Evolutionary conservation across 2,888 invertebrate species (phyloP).

Genomic region (Neocrepidodera transversa): DNA sequence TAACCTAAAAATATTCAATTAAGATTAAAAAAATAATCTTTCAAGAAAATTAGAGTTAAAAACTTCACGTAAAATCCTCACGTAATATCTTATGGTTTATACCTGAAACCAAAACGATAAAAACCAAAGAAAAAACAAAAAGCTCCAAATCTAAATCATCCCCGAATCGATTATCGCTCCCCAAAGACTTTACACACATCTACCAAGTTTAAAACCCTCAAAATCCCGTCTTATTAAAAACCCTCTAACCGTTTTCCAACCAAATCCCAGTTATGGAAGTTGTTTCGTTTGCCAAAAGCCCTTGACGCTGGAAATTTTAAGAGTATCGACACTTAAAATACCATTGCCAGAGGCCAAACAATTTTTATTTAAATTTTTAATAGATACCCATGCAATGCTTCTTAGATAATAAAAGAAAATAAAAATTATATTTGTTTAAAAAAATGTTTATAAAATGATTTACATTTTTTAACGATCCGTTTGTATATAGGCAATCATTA

Average conservation of each 20-base stretch:
- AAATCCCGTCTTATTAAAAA: constrained; percentile 36
- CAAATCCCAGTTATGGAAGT: constrained; percentile 40
- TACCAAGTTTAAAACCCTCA: constrained; percentile 29
- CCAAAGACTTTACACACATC: constrained; percentile 30
- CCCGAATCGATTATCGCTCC: constrained; percentile 32
- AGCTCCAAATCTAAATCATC: constrained; percentile 21
- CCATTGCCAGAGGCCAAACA: no score
- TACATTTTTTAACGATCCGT: no score
- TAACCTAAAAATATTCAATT: no score
- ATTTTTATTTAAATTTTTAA: no score
- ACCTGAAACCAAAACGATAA: constrained; percentile 10
- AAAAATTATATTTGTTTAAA: no score
- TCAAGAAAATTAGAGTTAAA: no score
- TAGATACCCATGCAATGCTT: no score
- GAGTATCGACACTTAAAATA: background rate
- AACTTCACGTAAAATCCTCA: background rate
- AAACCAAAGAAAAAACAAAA: constrained; percentile 22
- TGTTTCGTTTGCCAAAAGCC: constrained; percentile 33
- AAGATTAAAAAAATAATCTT: no score
- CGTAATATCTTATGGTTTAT: background rate
- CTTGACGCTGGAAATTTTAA: constrained; percentile 37
- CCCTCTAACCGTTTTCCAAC: constrained; percentile 28
- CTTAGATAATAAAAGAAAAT: no score
- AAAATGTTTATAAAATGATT: no score
- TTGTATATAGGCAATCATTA: no score